Evolutionary conservation across 2,888 invertebrate genomes (phyloP), one percentile per base, ranked within the genome.

Genomic region (Palloptera scutellata): DNA sequence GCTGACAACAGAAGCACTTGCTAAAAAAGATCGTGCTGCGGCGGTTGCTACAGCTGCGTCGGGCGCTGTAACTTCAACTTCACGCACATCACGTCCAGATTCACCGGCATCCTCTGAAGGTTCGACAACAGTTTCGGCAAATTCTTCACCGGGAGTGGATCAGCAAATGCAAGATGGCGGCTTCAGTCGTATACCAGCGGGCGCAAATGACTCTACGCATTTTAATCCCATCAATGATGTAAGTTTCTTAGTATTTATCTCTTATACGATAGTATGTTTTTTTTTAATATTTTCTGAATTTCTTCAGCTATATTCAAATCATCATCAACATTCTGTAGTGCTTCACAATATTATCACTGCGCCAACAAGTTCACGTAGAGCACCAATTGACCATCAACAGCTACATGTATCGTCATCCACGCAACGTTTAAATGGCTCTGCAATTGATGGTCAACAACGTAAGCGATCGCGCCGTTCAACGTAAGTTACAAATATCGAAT

Each of bases 401-500:
- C 65, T 70, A 68, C 67, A 64, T 59, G 67, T 72, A 72, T 59
- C 74, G 68, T 59, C 68, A 65, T 65, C 67, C 9, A 57, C 71
- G 64, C 71, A 74, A 17, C 79, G 81, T 13, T 70, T 82, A 68
- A 85, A 86, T 73, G 82, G 86, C 45, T 85, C 75, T 6, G 64
- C 70, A 80, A 85, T 86, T 64, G 88, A 87, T 71, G 84, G 86
- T 59, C 88, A 90, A 8, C 95, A 96, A 0, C 87, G 97, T 68
- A 97, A 97, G 84, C 96, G 97, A 80, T 94, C 97, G 0, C 87
- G 97, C 69, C 96, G 97, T 81, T 97, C 91, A 92, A 85, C 87
- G 94, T 95, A 86, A 88, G 91, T 88, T 68, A 42, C 12, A 40
- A 42, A 17, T 12, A 41, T 40, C 42, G 41, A 40, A 20, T 67